Percentiles rank a stretch among this genome's conserved stretches.
phyloP scores from a whole-genome alignment of 2,888 invertebrate species.

The Drosophila merina region DNA sequence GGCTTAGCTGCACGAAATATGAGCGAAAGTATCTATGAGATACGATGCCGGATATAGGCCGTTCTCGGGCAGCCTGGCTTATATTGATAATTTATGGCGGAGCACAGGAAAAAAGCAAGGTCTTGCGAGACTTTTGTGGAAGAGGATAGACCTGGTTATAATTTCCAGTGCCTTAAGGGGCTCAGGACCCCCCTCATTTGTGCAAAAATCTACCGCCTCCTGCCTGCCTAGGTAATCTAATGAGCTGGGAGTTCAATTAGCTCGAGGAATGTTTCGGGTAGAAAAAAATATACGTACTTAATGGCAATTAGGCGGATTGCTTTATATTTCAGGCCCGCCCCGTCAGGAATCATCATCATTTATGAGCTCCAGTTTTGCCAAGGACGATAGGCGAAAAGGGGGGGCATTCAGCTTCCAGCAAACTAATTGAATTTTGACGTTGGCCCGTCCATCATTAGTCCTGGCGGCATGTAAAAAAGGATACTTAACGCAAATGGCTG shows the following conservation, averaged over 20 bases:
- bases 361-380: constrained; percentile 49
- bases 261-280: constrained; percentile 22
- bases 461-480: constrained; percentile 48
- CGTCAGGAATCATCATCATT: constrained; percentile 66
- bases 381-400: constrained; percentile 1
- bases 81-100: constrained; percentile 71
- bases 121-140: background rate
- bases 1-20: constrained; percentile 69
- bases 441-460: constrained; percentile 62
- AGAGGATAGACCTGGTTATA: background rate
- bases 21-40: constrained; percentile 70
- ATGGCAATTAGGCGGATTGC: constrained; percentile 84
- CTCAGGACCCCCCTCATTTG: constrained; percentile 10
- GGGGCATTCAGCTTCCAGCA: constrained; percentile 18
- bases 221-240: constrained; percentile 70
- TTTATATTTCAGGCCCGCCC: constrained; percentile 78
- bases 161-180: background rate
- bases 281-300: constrained; percentile 76
- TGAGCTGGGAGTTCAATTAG: constrained; percentile 83
- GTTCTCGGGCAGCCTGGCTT: constrained; percentile 60
- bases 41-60: constrained; percentile 28
- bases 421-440: constrained; percentile 76
- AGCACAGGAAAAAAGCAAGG: constrained; percentile 10
- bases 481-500: constrained; percentile 67
- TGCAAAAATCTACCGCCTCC: background rate